These are phyloP conservation scores for Caenorhabditis virilis DNA, from an alignment of 2,888 invertebrate species.

Conservation along the genomic window DNA sequence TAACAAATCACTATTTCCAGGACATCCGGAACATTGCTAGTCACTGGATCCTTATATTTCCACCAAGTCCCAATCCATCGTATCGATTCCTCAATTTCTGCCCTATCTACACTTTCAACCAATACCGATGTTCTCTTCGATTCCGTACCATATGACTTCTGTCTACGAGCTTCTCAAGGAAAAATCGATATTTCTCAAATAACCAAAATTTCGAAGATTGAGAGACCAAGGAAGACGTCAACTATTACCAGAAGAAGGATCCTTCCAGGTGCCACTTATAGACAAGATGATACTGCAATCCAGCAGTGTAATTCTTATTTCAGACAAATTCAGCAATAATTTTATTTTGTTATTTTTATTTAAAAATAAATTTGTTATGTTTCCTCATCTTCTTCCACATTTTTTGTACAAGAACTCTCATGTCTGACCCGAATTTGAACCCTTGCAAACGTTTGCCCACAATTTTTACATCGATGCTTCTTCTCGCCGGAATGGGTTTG, in stretches of 20 bases:
- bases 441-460: conserved; percentile 42
- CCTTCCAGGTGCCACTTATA: conserved; percentile 21
- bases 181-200: conserved; percentile 27
- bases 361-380: background rate
- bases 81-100: conserved; percentile 24
- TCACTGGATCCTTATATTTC: conserved; percentile 18
- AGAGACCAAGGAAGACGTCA: conserved; percentile 10
- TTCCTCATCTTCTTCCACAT: background rate
- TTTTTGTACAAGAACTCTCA: conserved; percentile 13
- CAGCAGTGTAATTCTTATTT: conserved; percentile 17
- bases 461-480: conserved; percentile 35
- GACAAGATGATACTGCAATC: conserved; percentile 18
- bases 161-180: conserved; percentile 18
- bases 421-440: conserved; percentile 41
- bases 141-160: conserved; percentile 23
- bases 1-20: too few relatives aligned
- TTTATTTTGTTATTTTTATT: conserved; percentile 1
- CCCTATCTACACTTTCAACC: conserved; percentile 14
- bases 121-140: conserved; percentile 26
- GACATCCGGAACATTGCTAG: conserved; percentile 23
- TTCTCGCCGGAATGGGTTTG: conserved; percentile 49
- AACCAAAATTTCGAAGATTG: conserved; percentile 9
- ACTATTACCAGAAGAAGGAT: conserved; percentile 9
- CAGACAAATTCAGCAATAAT: conserved; percentile 1
- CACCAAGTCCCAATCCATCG: conserved; percentile 11